Evolutionary conservation across 2,113 vertebrate genomes (phyloP).

Genomic region (Sterna hirundo): DNA sequence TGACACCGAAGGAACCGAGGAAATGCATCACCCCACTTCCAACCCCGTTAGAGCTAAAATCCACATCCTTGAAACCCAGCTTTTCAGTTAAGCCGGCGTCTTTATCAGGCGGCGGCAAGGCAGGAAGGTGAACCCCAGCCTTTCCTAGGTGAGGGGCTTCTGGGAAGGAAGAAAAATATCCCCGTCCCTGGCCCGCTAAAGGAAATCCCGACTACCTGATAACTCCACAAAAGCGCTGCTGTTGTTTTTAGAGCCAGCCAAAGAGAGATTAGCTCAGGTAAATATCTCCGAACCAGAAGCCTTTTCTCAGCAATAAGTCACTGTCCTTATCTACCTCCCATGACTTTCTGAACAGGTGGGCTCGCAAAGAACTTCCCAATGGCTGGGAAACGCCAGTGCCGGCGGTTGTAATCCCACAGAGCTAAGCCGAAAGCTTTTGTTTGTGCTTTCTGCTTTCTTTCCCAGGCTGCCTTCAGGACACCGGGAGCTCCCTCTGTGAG

Average conservation of each 20-base stretch:
- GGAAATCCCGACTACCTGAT: slow-evolving; percentile 16
- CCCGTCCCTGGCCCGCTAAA: neutral
- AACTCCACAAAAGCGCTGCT: neutral
- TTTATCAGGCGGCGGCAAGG: neutral
- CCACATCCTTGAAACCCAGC: neutral
- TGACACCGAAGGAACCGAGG: neutral
- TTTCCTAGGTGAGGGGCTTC: neutral
- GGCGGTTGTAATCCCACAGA: neutral
- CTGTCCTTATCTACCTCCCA: slow-evolving; percentile 47
- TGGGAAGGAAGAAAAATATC: neutral
- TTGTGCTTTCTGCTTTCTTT: neutral
- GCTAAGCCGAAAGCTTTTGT: neutral
- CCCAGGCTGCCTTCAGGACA: neutral
- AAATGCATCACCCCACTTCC: neutral
- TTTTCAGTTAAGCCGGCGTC: neutral
- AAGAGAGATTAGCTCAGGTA: slow-evolving; percentile 50
- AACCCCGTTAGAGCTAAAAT: neutral
- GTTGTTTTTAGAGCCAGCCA: slow-evolving; percentile 37
- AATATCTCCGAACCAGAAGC: slow-evolving; percentile 27
- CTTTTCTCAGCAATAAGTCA: slow-evolving; percentile 40
- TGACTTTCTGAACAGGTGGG: slow-evolving; percentile 37
- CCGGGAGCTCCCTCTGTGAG: neutral
- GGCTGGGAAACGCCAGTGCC: neutral
- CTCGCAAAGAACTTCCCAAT: neutral
- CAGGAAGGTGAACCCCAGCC: neutral